Evolutionary conservation across 2,113 vertebrate species (phyloP), one percentile per base, ranked within the genome.

Genomic region (Cyanoliseus patagonus): DNA sequence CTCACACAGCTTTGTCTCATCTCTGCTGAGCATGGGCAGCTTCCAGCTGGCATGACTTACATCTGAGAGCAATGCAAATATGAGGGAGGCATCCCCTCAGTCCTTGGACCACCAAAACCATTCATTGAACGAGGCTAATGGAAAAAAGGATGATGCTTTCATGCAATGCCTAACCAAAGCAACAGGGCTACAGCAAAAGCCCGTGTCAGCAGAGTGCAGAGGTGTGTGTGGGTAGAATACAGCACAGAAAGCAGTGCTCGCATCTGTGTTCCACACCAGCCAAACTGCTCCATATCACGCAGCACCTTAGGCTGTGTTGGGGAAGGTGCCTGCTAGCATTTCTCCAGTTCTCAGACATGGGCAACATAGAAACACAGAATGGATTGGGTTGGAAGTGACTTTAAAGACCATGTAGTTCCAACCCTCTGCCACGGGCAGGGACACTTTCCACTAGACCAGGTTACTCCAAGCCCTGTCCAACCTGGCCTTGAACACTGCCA

Each of bases 161-260:
- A 1, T 17, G 33, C 39, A 39, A 20, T 6, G 67, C 18, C n/a
- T 51, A 66, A 10, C 35, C 7, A 2, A 39, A 61, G 82, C 23
- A 22, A 7, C 27, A 18, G 13, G 3, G 1, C 31, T 37, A 8
- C 22, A 17, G 9, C 31, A 27, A 57, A 72, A 37, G 22, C 25
- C 57, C 14, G 1, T 0, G 8, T 16, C 0, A 33, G 27, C 37
- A 35, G 47, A 70, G 47, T 6, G 2, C 5, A 33, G 67, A 9
- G 67, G 11, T 3, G 28, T 41, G 51, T 19, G 39, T 41, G 41
- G 17, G 44, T 7, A 27, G 37, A 15, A 51, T 16, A 31, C 53
- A 67, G 33, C 39, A 8, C 44, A 59, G 82, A 22, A n/a, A 47
- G 47, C 42, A 7, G 28, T 8, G 44, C 33, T 46, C 42, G 7